A percentile compares a stretch with the other conserved stretches of the same genome.
Conservation (phyloP, 1,140 invertebrate species). For the Planococcus citri region DNA sequence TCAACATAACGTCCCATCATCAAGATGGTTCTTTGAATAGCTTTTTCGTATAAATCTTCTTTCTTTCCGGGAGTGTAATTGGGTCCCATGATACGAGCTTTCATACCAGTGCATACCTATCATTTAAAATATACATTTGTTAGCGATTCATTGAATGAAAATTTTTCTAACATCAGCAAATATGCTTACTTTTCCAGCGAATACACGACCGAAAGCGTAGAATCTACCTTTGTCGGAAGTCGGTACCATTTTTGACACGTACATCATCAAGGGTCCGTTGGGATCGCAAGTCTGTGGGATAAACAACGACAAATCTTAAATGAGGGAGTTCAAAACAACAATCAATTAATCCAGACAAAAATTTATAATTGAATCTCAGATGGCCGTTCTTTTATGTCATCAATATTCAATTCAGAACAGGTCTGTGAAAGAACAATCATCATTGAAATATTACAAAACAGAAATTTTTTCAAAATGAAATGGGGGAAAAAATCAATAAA, state of each 20-base stretch:
- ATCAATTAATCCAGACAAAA: not conserved
- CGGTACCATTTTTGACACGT: constrained; percentile 99
- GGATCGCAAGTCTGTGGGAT: constrained; percentile 94
- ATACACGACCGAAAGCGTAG: constrained; percentile 99
- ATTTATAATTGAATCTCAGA: constrained; percentile 28
- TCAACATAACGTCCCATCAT: constrained; percentile 99
- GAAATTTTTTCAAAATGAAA: too few species aligned
- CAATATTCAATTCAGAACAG: constrained; percentile 34
- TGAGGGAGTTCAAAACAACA: not conserved
- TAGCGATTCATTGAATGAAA: too few species aligned
- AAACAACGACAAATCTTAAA: too few species aligned
- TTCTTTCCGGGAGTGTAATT: constrained; percentile 97
- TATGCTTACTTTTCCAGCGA: constrained; percentile 75
- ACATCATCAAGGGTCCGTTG: constrained; percentile 98
- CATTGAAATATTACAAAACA: not conserved
- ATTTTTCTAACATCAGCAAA: not conserved
- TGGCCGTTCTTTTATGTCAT: constrained; percentile 30
- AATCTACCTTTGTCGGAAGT: constrained; percentile 99
- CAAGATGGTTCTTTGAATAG: constrained; percentile 96
- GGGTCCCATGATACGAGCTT: constrained; percentile 96
- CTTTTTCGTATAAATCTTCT: constrained; percentile 97
- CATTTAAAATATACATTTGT: constrained; percentile 2
- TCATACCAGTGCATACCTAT: constrained; percentile 73
- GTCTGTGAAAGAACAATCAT: constrained; percentile 33
- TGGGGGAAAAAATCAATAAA: not conserved